Evolutionary conservation across 2,888 invertebrate species (phyloP).

Genomic region (Stenodera caucasica): DNA sequence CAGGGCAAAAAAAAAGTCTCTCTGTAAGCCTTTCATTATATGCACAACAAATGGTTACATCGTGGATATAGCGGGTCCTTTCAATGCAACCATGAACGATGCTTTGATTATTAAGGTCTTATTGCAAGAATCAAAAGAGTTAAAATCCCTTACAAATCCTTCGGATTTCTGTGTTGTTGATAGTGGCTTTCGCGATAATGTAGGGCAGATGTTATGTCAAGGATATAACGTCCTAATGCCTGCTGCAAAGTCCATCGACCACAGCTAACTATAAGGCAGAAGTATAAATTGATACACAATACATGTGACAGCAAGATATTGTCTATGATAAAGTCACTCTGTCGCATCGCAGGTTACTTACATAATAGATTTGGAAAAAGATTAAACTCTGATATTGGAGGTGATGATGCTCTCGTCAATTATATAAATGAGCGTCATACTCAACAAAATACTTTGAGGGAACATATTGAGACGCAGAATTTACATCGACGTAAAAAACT

Average conservation of each 20-base stretch:
- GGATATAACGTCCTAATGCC: not conserved
- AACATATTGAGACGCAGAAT: too few relatives aligned
- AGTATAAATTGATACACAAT: not conserved
- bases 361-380: too few relatives aligned
- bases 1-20: slow-evolving; percentile 26
- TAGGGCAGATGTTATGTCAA: not conserved
- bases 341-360: too few relatives aligned
- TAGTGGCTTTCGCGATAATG: slow-evolving; percentile 23
- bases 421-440: too few relatives aligned
- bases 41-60: slow-evolving; percentile 29
- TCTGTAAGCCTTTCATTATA: slow-evolving; percentile 33
- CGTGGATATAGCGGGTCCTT: slow-evolving; percentile 28
- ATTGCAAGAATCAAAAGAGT: slow-evolving; percentile 14
- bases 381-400: too few relatives aligned
- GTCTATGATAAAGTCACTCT: too few relatives aligned
- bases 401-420: too few relatives aligned
- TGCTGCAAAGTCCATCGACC: not conserved
- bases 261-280: not conserved
- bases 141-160: slow-evolving; percentile 23
- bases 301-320: not conserved
- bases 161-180: slow-evolving; percentile 35
- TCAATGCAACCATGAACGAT: slow-evolving; percentile 27
- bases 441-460: too few relatives aligned
- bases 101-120: slow-evolving; percentile 14
- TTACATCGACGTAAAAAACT: too few relatives aligned